phyloP scores from a whole-genome alignment of 2,113 vertebrate species.

The Macroglossus sobrinus region DNA sequence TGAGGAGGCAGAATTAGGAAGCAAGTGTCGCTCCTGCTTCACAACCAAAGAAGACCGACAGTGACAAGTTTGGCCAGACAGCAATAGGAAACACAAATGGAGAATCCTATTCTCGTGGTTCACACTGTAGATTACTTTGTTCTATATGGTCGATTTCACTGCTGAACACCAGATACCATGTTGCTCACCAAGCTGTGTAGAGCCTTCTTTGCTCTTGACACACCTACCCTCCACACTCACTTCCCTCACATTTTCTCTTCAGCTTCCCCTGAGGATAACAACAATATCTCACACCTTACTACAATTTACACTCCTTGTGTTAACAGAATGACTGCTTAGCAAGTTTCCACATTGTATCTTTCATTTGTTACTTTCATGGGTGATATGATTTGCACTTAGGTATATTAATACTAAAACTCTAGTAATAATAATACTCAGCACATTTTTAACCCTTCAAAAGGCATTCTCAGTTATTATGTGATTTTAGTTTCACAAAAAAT shows the following conservation, averaged over 20 bases:
- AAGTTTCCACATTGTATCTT: slow-evolving; percentile 24
- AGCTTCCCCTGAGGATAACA: background rate
- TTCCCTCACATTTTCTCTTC: background rate
- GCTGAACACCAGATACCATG: background rate
- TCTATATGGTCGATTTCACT: rapidly evolving
- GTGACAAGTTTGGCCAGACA: background rate
- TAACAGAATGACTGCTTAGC: slow-evolving; percentile 51
- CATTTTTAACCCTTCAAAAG: slow-evolving; percentile 23
- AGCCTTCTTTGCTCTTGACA: background rate
- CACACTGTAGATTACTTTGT: background rate
- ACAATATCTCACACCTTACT: background rate
- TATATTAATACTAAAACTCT: slow-evolving; percentile 46
- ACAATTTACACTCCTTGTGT: slow-evolving; percentile 18
- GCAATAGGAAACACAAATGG: background rate
- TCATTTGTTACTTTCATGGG: background rate
- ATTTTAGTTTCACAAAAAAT: slow-evolving; percentile 24
- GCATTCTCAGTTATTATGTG: background rate
- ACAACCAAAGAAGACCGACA: background rate
- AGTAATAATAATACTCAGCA: background rate
- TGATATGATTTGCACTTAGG: slow-evolving; percentile 39
- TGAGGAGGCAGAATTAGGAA: background rate
- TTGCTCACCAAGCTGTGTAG: background rate
- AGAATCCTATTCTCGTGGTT: background rate
- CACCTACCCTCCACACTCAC: background rate
- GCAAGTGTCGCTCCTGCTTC: background rate